phyloP scores from a whole-genome alignment of 1,140 invertebrate species.

The Mesaphorura yosii region DNA sequence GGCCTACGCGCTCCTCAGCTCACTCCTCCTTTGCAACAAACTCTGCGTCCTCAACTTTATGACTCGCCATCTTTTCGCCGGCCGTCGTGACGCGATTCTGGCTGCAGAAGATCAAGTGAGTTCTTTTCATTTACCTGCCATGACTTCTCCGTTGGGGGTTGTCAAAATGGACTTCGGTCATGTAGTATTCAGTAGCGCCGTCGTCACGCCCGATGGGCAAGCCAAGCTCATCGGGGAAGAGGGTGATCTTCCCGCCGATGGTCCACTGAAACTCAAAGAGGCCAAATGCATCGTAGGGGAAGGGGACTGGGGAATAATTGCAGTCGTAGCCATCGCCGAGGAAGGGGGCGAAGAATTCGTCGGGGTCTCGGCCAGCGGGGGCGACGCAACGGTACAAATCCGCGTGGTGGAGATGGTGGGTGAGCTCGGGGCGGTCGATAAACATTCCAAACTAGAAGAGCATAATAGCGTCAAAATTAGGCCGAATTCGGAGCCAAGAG shows the following conservation, averaged over 20 bases:
- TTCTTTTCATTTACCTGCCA: too few relatives aligned
- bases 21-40: too few relatives aligned
- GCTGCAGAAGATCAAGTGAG: too few relatives aligned
- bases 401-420: background rate
- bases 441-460: background rate
- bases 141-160: conserved; percentile 38
- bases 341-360: background rate
- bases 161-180: conserved; percentile 56
- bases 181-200: conserved; percentile 43
- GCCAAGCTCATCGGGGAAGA: background rate
- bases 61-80: too few relatives aligned
- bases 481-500: too few relatives aligned
- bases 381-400: background rate
- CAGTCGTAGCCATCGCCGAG: background rate
- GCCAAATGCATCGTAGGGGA: background rate
- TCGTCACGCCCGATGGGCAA: background rate
- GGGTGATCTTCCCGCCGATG: background rate
- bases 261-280: background rate
- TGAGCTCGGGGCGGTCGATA: background rate
- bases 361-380: background rate
- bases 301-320: background rate
- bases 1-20: too few relatives aligned
- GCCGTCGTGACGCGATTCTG: too few relatives aligned
- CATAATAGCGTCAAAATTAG: too few relatives aligned
- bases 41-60: too few relatives aligned